These are phyloP conservation scores for Vultur gryphus DNA, from an alignment of 2,797 vertebrate species.

Conservation along the genomic window DNA sequence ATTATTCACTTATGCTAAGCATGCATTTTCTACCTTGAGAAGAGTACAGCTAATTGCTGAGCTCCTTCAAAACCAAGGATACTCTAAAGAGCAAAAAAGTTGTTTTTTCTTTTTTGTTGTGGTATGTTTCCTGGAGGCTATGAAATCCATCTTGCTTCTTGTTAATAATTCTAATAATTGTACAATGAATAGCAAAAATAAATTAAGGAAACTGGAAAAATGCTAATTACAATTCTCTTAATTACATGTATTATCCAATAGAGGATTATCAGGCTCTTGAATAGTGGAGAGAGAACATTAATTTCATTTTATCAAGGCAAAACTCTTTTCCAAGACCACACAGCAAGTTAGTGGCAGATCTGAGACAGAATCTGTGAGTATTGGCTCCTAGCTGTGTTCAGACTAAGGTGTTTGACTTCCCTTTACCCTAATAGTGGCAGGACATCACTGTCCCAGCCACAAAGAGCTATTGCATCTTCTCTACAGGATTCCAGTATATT, in stretches of 20 bases:
- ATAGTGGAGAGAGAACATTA: neutral
- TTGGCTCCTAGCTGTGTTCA: neutral
- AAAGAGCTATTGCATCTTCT: conserved; percentile 46
- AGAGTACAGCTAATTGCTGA: neutral
- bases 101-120: neutral
- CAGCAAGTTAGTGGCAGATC: neutral
- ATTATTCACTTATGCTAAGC: neutral
- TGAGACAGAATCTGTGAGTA: neutral
- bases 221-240: neutral
- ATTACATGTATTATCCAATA: neutral
- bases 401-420: conserved; percentile 2
- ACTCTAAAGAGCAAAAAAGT: neutral
- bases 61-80: neutral
- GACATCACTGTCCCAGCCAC: neutral
- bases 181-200: neutral
- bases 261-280: neutral
- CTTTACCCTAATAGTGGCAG: neutral
- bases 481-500: conserved; percentile 44
- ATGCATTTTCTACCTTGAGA: neutral
- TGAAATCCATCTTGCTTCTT: neutral
- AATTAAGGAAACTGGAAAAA: neutral
- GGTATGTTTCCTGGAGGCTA: neutral
- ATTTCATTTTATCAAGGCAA: neutral
- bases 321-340: conserved; percentile 10
- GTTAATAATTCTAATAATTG: neutral